Conservation (phyloP, 2,113 vertebrate genomes). For the Malaclemys terrapin region DNA sequence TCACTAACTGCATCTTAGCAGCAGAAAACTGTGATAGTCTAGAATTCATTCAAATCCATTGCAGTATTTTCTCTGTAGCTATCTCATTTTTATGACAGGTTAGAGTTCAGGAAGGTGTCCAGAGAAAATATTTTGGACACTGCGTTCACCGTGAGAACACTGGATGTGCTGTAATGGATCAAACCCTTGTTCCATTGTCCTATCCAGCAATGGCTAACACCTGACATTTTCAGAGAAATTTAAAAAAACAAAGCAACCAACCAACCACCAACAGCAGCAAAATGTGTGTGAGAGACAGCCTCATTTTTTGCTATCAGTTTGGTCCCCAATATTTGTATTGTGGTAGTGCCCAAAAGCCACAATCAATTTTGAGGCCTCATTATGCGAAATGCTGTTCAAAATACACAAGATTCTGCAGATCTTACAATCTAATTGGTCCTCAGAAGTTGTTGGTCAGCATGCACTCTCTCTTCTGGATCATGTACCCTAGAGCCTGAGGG, state of each 20-base stretch:
- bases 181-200: not conserved
- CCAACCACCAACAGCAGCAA: not conserved
- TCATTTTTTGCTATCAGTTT: not conserved
- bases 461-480: not conserved
- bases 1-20: not conserved
- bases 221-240: not conserved
- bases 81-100: not conserved
- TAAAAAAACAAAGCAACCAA: not conserved
- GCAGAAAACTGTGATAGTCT: not conserved
- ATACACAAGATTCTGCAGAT: not conserved
- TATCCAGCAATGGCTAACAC: not conserved
- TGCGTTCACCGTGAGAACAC: not conserved
- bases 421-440: not conserved
- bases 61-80: not conserved
- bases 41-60: conserved; percentile 46
- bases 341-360: not conserved
- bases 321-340: not conserved
- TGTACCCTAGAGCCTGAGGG: too few species aligned
- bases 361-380: accelerated
- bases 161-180: not conserved
- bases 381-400: not conserved
- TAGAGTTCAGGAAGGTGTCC: not conserved
- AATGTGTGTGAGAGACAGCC: not conserved
- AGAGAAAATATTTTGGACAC: not conserved
- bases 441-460: not conserved